Conservation (phyloP, 1,140 invertebrate species). For the Sycobia sp. region DNA sequence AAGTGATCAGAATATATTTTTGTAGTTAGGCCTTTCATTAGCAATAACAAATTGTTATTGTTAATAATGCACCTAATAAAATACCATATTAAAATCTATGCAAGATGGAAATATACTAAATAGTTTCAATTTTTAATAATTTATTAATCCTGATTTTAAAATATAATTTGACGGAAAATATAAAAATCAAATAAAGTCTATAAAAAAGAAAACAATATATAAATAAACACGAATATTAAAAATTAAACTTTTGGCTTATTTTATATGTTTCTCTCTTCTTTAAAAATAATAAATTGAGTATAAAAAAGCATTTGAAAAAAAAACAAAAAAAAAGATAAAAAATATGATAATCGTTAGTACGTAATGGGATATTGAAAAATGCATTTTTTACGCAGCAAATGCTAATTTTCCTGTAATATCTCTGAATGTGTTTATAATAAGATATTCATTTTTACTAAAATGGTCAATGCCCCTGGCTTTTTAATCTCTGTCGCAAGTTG, state of each 20-base stretch:
- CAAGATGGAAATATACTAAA: neutral
- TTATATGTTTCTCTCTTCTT: conserved; percentile 26
- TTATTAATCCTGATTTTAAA: no score
- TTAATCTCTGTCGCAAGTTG: conserved; percentile 24
- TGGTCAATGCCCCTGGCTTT: conserved; percentile 31
- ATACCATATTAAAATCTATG: no score
- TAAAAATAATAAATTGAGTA: conserved; percentile 28
- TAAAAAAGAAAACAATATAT: conserved; percentile 15
- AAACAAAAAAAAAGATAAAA: conserved; percentile 4
- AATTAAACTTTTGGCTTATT: neutral
- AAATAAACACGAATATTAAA: neutral
- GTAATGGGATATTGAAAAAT: conserved; percentile 33
- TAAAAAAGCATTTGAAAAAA: conserved; percentile 31
- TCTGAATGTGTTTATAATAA: conserved; percentile 24
- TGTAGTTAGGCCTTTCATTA: no score
- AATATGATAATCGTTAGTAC: neutral
- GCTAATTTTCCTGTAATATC: conserved; percentile 9
- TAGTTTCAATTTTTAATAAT: neutral
- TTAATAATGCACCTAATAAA: no score
- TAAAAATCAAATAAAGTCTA: neutral
- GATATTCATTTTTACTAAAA: conserved; percentile 22
- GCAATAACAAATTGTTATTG: no score
- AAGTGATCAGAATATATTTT: no score
- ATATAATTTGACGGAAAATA: neutral
- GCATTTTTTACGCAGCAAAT: conserved; percentile 33